Conservation (phyloP, 2,113 vertebrate species). For the Dissostichus mawsoni region DNA sequence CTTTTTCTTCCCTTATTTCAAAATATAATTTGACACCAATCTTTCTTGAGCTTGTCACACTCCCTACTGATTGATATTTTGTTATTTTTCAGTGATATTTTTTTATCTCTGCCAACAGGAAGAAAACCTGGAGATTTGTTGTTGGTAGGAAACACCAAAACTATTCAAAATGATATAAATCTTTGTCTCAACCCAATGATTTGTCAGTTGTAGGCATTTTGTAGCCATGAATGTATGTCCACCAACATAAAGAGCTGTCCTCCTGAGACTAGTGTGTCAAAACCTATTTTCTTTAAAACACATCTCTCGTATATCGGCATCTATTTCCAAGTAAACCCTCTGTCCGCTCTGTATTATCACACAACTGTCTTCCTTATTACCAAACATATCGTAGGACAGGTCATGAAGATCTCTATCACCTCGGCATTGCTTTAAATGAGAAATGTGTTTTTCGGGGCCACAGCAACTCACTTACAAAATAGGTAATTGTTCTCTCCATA, state of each 20-base stretch:
- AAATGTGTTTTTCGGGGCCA: constrained; percentile 46
- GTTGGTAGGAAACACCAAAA: background rate
- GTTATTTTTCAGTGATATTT: background rate
- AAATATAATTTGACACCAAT: background rate
- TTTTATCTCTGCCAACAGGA: background rate
- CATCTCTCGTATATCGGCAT: constrained; percentile 2
- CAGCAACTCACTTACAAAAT: constrained; percentile 62
- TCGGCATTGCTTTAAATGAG: constrained; percentile 44
- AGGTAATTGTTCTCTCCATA: constrained; percentile 42
- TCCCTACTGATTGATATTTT: background rate
- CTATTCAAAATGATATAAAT: background rate
- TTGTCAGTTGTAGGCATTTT: background rate
- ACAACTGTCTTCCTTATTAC: constrained; percentile 11
- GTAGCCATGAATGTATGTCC: background rate
- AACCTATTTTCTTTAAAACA: background rate
- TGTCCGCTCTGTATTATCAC: constrained; percentile 3
- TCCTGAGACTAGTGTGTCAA: constrained; percentile 4
- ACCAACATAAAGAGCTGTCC: background rate
- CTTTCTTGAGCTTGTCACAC: background rate
- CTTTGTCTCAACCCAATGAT: background rate
- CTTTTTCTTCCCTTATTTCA: constrained; percentile 6
- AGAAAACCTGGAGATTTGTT: background rate
- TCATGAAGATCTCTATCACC: constrained; percentile 21
- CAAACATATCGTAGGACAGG: background rate
- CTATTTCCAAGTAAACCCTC: background rate